phyloP scores from a whole-genome alignment of 2,888 invertebrate species.

The Eremobia ochroleuca region DNA sequence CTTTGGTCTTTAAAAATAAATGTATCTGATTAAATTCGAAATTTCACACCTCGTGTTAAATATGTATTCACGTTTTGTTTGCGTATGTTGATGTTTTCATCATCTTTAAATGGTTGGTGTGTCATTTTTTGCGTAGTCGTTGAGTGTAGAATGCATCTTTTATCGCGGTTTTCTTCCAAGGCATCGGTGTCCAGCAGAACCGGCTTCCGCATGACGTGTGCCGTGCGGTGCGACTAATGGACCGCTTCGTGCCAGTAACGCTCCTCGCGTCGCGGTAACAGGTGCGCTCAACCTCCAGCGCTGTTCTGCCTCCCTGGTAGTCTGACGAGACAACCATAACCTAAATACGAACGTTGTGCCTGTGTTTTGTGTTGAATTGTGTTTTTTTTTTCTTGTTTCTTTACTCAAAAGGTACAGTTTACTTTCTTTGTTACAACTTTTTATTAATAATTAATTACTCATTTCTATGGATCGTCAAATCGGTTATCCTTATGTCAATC shows the following conservation, averaged over 20 bases:
- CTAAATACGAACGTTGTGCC: conserved; percentile 73
- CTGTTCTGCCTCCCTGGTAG: conserved; percentile 79
- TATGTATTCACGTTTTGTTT: conserved; percentile 56
- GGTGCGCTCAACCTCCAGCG: conserved; percentile 83
- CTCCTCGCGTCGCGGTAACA: conserved; percentile 87
- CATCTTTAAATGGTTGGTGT: conserved; percentile 53
- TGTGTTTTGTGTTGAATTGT: conserved; percentile 73
- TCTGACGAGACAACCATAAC: conserved; percentile 71
- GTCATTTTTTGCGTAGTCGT: conserved; percentile 70
- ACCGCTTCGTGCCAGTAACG: conserved; percentile 86
- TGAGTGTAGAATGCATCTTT: conserved; percentile 75
- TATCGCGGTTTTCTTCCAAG: conserved; percentile 84
- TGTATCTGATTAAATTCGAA: conserved; percentile 26
- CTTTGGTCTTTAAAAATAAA: conserved; percentile 24
- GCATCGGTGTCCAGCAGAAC: conserved; percentile 83
- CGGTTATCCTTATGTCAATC: conserved; percentile 62
- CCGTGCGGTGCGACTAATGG: conserved; percentile 84
- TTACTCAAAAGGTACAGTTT: conserved; percentile 60
- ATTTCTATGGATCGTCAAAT: conserved; percentile 52
- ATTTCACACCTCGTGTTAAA: conserved; percentile 35
- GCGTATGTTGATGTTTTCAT: conserved; percentile 57
- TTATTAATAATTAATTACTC: conserved; percentile 26
- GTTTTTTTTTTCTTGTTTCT: conserved; percentile 44
- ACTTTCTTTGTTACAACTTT: conserved; percentile 24
- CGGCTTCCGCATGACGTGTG: conserved; percentile 90